Base-by-base conservation (phyloP, 2,113 vertebrate genomes). In the Thunnus maccoyii region DNA sequence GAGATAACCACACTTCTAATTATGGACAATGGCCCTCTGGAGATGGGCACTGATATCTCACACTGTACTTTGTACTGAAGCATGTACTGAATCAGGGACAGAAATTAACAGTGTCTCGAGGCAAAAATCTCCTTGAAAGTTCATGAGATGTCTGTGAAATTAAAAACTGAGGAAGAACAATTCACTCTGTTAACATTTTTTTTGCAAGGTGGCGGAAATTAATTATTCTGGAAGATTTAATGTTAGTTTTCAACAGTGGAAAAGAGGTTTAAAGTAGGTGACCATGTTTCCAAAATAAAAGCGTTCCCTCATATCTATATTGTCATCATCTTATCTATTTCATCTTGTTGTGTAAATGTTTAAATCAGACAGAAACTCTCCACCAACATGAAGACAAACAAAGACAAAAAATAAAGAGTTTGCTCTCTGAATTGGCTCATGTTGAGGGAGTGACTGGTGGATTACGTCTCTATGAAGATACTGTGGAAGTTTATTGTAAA, bases 1-100 rank as follows among this genome's bases (percentile, higher is more conserved):
- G 76, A 86, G 83, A 91, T 90, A 88, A 91, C 72, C 84, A 79
- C 84, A 50, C 83, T 87, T 81, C 84, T 92, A 88, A 91, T 92
- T 91, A 92, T 83, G 83, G 78, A 91, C 89, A 92, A 85, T 72
- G 88, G 80, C 78, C 86, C 84, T 88, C 82, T 80, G 83, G 84
- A 88, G 89, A 90, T 81, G 85, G 66, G n/a, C 51, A 36, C 63
- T 68, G 83, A 88, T 84, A 84, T 84, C 78, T 75, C 50, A 63
- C 76, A 54, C 75, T 83, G 80, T 85, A 74, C 84, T 80, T 85
- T 89, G 86, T 86, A 66, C 68, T 15, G 30, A 36, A 71, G 47
- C 79, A 63, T 80, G 83, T 77, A 41, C 55, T 57, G 73, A 71
- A 73, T 63, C 79, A 64, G 73, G 27, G 51, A 47, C 69, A 67